Percentiles rank a stretch among this genome's conserved stretches.
These are phyloP conservation scores for Lerema accius DNA, from an alignment of 1,140 invertebrate genomes.

Conservation along the genomic window DNA sequence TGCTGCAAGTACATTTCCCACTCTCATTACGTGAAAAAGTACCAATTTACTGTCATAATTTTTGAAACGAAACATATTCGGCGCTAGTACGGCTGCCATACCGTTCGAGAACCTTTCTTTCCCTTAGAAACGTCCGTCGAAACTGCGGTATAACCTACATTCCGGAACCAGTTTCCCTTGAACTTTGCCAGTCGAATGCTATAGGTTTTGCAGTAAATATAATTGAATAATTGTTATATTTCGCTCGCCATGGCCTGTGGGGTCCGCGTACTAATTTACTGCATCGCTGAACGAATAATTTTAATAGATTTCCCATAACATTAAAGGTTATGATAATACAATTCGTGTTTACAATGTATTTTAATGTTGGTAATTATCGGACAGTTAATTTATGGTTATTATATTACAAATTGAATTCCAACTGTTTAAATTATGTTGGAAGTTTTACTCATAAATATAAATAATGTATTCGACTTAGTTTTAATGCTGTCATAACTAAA, in stretches of 20 bases:
- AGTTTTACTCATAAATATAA: too few relatives aligned
- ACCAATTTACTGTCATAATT: too few relatives aligned
- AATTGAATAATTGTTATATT: slow-evolving; percentile 4
- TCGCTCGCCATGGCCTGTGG: not conserved
- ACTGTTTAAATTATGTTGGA: too few relatives aligned
- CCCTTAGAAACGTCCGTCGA: too few relatives aligned
- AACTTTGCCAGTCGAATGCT: slow-evolving; percentile 1
- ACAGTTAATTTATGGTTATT: not conserved
- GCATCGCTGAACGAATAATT: not conserved
- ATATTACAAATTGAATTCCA: not conserved
- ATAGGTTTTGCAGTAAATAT: slow-evolving; percentile 3
- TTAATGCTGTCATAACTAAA: too few relatives aligned
- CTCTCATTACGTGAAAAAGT: too few relatives aligned
- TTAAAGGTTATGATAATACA: slow-evolving; percentile 16
- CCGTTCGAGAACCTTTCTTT: too few relatives aligned
- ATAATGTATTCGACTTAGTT: too few relatives aligned
- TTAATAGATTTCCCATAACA: slow-evolving; percentile 21
- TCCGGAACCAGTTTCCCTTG: slow-evolving; percentile 6
- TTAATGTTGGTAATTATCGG: slow-evolving; percentile 4
- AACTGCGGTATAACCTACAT: not conserved
- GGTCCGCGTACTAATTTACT: slow-evolving; percentile 16
- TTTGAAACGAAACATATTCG: too few relatives aligned
- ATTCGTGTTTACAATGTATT: slow-evolving; percentile 1
- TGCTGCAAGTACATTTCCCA: too few relatives aligned
- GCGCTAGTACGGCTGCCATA: too few relatives aligned